A percentile compares a stretch with the other conserved stretches of the same genome.
phyloP scores from a whole-genome alignment of 2,888 invertebrate genomes.

The Drosophila villosipedis region DNA sequence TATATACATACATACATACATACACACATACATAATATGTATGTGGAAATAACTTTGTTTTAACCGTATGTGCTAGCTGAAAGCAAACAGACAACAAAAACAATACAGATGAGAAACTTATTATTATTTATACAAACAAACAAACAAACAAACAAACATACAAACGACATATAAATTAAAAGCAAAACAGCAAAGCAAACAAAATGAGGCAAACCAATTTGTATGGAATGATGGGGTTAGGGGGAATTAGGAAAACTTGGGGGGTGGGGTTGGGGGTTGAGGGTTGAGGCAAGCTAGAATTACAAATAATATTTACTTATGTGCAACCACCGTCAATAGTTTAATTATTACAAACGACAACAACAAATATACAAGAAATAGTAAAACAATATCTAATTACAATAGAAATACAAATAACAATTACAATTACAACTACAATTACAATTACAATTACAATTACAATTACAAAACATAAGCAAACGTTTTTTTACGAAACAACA shows the following conservation, averaged over 20 bases:
- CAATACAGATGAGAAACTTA: constrained; percentile 40
- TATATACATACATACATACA: constrained; percentile 5
- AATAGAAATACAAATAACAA: constrained; percentile 51
- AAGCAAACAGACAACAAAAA: constrained; percentile 70
- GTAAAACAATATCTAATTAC: constrained; percentile 47
- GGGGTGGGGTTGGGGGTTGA: not conserved
- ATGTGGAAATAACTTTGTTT: constrained; percentile 50
- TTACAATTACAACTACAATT: constrained; percentile 32
- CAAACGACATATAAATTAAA: constrained; percentile 28
- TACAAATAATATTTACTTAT: constrained; percentile 62
- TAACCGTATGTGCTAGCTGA: constrained; percentile 69
- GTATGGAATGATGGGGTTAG: not conserved
- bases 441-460: constrained; percentile 45
- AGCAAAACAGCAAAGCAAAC: constrained; percentile 39
- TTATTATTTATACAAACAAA: constrained; percentile 30
- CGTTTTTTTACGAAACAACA: constrained; percentile 58
- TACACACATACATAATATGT: not conserved
- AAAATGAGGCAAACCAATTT: constrained; percentile 43
- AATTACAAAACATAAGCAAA: constrained; percentile 41
- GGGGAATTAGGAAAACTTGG: not conserved
- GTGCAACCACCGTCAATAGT: constrained; percentile 78
- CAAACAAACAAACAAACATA: constrained; percentile 26
- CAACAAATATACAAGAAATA: constrained; percentile 35
- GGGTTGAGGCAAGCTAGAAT: constrained; percentile 41
- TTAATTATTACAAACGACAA: constrained; percentile 54